Evolutionary conservation across 2,797 vertebrate genomes (phyloP).

Genomic region (Myripristis murdjan): DNA sequence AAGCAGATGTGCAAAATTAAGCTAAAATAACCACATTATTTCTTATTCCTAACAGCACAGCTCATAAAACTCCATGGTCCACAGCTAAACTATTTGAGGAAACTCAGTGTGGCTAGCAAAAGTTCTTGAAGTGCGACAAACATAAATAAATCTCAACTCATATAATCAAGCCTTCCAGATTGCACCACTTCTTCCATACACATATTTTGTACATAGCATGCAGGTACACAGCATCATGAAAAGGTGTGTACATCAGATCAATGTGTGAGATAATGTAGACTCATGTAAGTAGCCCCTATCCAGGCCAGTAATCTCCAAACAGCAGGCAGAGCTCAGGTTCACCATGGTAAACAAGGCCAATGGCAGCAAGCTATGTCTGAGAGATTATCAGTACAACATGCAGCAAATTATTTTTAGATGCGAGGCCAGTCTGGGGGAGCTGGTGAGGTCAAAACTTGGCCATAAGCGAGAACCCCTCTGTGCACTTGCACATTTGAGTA

Average conservation of each 20-base stretch:
- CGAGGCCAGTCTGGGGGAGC: conserved; percentile 48
- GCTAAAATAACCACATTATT: not conserved
- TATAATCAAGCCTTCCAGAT: conserved; percentile 3
- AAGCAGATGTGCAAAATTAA: conserved; percentile 10
- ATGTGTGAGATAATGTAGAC: conserved; percentile 37
- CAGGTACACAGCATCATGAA: conserved; percentile 18
- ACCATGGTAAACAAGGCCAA: conserved; percentile 59
- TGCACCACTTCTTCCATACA: not conserved
- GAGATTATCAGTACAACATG: conserved; percentile 57
- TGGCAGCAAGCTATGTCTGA: conserved; percentile 64
- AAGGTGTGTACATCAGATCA: conserved; percentile 31
- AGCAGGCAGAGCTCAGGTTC: conserved; percentile 53
- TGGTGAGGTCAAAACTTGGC: conserved; percentile 64
- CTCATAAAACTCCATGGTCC: too few species aligned
- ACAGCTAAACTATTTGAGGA: not conserved
- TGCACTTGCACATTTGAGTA: conserved; percentile 40
- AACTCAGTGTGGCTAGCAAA: not conserved
- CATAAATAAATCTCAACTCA: not conserved
- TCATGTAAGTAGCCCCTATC: conserved; percentile 28
- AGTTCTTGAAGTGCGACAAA: conserved; percentile 13
- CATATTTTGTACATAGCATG: not conserved
- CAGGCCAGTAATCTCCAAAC: conserved; percentile 46
- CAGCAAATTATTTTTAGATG: conserved; percentile 67
- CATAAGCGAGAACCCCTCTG: conserved; percentile 45
- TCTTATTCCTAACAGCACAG: not conserved